Conservation (phyloP, 2,797 vertebrate genomes). For the Coranthus polyacanthus region DNA sequence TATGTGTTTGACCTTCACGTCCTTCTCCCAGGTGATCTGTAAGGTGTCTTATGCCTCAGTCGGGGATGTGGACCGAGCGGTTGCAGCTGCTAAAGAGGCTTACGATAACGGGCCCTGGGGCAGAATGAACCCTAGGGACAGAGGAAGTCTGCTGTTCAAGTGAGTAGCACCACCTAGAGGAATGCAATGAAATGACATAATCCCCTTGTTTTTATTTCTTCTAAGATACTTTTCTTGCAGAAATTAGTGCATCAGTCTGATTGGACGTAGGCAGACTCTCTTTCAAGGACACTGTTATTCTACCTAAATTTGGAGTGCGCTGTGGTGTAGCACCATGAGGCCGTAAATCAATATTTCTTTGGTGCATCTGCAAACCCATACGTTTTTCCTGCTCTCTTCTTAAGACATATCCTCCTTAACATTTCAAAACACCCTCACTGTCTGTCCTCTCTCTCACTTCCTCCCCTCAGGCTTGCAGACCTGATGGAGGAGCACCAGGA, state of each 20-base stretch:
- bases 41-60: slow-evolving; percentile 91
- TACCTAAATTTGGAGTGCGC: too few relatives aligned
- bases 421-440: too few relatives aligned
- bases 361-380: too few relatives aligned
- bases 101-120: slow-evolving; percentile 94
- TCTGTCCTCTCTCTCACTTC: background rate
- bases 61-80: slow-evolving; percentile 93
- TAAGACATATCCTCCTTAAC: too few relatives aligned
- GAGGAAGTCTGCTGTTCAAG: slow-evolving; percentile 92
- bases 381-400: too few relatives aligned
- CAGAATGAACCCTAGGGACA: slow-evolving; percentile 94
- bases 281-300: too few relatives aligned
- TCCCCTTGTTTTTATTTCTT: too few relatives aligned
- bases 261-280: too few relatives aligned
- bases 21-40: slow-evolving; percentile 87
- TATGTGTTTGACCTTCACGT: background rate
- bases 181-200: background rate
- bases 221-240: too few relatives aligned
- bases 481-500: slow-evolving; percentile 92
- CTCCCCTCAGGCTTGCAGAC: slow-evolving; percentile 85
- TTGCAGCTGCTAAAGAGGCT: slow-evolving; percentile 94
- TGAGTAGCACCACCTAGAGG: slow-evolving; percentile 67
- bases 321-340: too few relatives aligned
- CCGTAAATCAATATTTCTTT: too few relatives aligned
- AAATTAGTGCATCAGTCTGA: too few relatives aligned